Conservation (phyloP, 2,797 vertebrate species). For the Nasua narica region DNA sequence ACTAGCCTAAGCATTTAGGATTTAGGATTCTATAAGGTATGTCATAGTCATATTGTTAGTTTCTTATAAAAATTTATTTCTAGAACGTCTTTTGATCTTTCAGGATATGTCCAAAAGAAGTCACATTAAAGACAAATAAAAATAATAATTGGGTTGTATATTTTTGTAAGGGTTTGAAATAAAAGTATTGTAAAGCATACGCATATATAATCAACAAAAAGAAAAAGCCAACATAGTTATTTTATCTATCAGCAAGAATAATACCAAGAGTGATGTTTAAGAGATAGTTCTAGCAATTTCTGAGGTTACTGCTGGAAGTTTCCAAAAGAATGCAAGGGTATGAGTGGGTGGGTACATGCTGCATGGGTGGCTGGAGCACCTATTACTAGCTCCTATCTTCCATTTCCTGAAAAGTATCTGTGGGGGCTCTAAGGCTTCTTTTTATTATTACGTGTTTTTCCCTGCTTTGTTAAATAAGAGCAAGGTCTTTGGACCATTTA, state of each 20-base stretch:
- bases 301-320: not conserved
- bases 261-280: not conserved
- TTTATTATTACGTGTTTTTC: not conserved
- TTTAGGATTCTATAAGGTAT: not conserved
- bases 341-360: accelerated
- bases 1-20: not conserved
- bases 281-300: not conserved
- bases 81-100: not conserved
- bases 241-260: not conserved
- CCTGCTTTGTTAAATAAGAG: not conserved
- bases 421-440: not conserved
- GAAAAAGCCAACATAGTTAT: not conserved
- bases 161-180: not conserved
- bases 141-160: not conserved
- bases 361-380: accelerated
- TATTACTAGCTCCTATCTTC: not conserved
- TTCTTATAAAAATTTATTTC: not conserved
- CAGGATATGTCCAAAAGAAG: not conserved
- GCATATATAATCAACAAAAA: not conserved
- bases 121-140: not conserved
- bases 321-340: not conserved
- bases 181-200: not conserved
- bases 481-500: not conserved
- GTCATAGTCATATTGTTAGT: not conserved
- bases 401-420: not conserved